These are phyloP conservation scores for Xanthorhoe spadicearia DNA, from an alignment of 2,888 invertebrate genomes.

Conservation along the genomic window DNA sequence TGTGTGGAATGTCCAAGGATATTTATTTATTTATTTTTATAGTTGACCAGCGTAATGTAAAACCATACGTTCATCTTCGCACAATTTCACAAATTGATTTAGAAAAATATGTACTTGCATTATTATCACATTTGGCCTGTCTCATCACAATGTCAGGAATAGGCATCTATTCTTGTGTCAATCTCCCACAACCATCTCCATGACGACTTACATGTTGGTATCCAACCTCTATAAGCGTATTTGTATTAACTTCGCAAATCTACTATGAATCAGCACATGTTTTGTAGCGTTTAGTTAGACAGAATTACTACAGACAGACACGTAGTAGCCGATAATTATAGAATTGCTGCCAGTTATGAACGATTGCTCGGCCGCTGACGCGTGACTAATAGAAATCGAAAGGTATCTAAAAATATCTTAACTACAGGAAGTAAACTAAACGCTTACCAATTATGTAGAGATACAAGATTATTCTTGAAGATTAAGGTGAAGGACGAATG, in stretches of 20 bases:
- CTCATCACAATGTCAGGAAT: too few species aligned
- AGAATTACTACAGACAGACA: conserved; percentile 17
- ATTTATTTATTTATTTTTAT: too few species aligned
- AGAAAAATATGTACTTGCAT: too few species aligned
- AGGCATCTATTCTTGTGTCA: too few species aligned
- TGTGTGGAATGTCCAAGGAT: too few species aligned
- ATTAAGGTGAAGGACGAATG: background rate
- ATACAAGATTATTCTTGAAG: conserved; percentile 10
- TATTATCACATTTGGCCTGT: too few species aligned
- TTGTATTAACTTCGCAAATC: background rate
- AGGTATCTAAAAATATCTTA: conserved; percentile 44
- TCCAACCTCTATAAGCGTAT: background rate
- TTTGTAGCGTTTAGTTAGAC: background rate
- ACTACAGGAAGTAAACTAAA: conserved; percentile 21
- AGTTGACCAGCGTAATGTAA: too few species aligned
- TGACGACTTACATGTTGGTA: background rate
- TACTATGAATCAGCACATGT: background rate
- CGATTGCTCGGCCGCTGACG: conserved; percentile 29
- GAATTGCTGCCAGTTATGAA: conserved; percentile 14
- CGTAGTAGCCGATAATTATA: conserved; percentile 22
- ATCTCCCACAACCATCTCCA: too few species aligned
- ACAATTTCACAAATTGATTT: too few species aligned
- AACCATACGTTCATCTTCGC: too few species aligned
- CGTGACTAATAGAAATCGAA: conserved; percentile 46
- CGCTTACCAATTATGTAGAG: background rate